Evolutionary conservation across 2,888 invertebrate species (phyloP), one percentile per base, ranked within the genome.

Genomic region (Petrophora chlorosata): DNA sequence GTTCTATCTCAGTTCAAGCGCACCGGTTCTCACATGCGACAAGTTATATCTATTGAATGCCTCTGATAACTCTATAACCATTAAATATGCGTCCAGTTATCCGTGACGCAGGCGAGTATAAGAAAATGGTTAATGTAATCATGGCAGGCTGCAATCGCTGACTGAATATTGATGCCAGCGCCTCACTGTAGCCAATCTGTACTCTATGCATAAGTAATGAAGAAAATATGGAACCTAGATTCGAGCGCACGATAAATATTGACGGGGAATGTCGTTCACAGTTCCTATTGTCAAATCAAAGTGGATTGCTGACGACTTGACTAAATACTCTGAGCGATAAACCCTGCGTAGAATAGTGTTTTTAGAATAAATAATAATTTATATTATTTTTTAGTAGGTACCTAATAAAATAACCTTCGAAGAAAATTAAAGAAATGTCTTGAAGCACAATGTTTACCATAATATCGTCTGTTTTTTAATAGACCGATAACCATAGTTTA

Each of bases 171-270:
- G 85, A 87, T 87, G 83, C 71, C 76, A 60, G 70, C 67, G 77
- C 76, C 71, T 68, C 73, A 73, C 75, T 74, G 72, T 70, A 78
- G 76, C 82, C 87, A 88, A 88, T 89, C 86, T 88, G 76, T 85
- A 79, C 79, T 84, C 86, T 82, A 88, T 87, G 86, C 88, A 86
- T 86, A 86, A 86, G 79, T 89, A 86, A 87, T 87, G 79, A 76
- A 79, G 79, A 85, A 85, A 85, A 86, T 85, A 82, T 81, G 79
- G 72, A 74, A 71, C 69, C 76, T 76, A 78, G 77, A 81, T 77
- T 76, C 70, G 70, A 79, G 79, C 74, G 72, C 67, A 73, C 73
- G 73, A 80, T 82, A 84, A 85, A 83, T 83, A 83, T 84, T 79
- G 76, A 76, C 80, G 71, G 65, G 47, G 63, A 68, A 66, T 63